phyloP scores from a whole-genome alignment of 1,140 invertebrate genomes.

The Polypedilum vanderplanki region DNA sequence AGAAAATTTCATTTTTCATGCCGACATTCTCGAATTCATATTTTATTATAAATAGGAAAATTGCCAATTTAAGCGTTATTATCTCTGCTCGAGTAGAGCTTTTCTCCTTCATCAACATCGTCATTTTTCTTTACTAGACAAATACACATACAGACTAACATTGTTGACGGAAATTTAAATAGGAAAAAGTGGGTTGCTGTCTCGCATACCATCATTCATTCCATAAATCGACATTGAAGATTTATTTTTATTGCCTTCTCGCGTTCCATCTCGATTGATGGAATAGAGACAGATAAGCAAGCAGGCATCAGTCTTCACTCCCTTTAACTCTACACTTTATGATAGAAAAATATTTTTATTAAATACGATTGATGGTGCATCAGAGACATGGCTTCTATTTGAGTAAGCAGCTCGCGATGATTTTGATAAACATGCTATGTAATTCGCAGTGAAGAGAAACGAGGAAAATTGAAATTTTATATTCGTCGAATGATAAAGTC shows the following conservation, averaged over 20 bases:
- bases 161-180: conserved; percentile 28
- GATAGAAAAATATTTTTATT: conserved; percentile 28
- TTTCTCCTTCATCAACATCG: neutral
- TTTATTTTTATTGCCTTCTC: conserved; percentile 26
- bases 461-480: neutral
- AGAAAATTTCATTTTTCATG: conserved; percentile 2
- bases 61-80: conserved; percentile 26
- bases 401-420: neutral
- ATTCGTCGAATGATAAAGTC: neutral
- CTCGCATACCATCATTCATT: neutral
- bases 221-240: conserved; percentile 1
- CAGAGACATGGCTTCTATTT: neutral
- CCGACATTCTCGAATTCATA: conserved; percentile 24
- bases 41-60: conserved; percentile 28
- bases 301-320: neutral
- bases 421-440: neutral
- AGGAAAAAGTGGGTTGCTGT: conserved; percentile 2
- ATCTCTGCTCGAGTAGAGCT: conserved; percentile 35
- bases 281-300: neutral
- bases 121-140: neutral
- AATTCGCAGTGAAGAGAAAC: neutral
- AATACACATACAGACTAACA: neutral
- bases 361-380: conserved; percentile 16
- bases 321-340: neutral
- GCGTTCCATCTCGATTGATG: neutral